Evolutionary conservation across 2,888 invertebrate species (phyloP).

Genomic region (Temnothorax ravouxi): DNA sequence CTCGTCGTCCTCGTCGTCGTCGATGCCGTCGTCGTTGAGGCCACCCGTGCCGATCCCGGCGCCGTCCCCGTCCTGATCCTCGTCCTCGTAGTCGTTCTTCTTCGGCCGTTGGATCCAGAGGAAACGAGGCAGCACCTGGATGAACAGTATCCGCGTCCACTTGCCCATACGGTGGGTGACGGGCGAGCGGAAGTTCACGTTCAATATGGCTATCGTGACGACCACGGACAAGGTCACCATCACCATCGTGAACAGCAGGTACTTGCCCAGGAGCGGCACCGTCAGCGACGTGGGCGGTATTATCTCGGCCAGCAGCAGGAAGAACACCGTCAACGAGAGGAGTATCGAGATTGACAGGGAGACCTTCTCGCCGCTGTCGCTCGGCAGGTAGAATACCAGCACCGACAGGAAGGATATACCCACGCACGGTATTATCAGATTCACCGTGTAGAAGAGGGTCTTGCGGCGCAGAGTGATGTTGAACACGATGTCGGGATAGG

Average conservation of each 20-base stretch:
- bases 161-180: conserved; percentile 97
- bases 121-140: conserved; percentile 94
- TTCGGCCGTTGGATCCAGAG: conserved; percentile 96
- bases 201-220: conserved; percentile 97
- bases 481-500: conserved; percentile 99
- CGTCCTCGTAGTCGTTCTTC: conserved; percentile 91
- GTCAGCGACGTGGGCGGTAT: conserved; percentile 97
- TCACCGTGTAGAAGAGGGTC: conserved; percentile 99
- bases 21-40: conserved; percentile 68
- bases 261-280: conserved; percentile 96
- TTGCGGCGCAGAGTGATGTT: conserved; percentile 97
- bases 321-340: conserved; percentile 97
- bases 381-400: conserved; percentile 98
- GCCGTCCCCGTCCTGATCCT: conserved; percentile 88
- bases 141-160: conserved; percentile 95
- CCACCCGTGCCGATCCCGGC: conserved; percentile 86
- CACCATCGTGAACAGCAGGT: conserved; percentile 97
- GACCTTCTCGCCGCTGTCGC: conserved; percentile 99
- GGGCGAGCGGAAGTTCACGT: conserved; percentile 96
- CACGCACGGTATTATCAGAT: conserved; percentile 98
- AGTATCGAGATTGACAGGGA: conserved; percentile 98
- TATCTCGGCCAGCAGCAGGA: conserved; percentile 96
- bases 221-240: conserved; percentile 97
- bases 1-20: conserved; percentile 88
- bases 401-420: conserved; percentile 99